Conservation (phyloP, 2,888 invertebrate genomes). For the Pheosia gnoma region DNA sequence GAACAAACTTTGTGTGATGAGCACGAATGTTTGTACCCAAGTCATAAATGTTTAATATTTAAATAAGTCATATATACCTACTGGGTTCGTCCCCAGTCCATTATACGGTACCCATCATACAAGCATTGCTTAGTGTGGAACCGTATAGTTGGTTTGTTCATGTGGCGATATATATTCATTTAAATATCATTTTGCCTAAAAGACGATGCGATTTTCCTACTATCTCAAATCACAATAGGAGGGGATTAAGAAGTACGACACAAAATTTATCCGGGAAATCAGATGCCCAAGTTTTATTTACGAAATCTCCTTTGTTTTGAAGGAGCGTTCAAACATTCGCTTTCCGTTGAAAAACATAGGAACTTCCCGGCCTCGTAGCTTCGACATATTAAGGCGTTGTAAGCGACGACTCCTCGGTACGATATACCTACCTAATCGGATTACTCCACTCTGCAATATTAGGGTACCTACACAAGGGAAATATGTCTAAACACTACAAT, state of each 20-base stretch:
- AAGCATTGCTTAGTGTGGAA: too few species aligned
- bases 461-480: constrained; percentile 68
- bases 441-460: constrained; percentile 67
- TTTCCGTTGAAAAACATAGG: constrained; percentile 16
- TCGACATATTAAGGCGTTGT: constrained; percentile 42
- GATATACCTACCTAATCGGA: constrained; percentile 64
- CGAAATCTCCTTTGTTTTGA: constrained; percentile 6
- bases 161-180: too few species aligned
- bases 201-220: background rate
- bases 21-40: too few species aligned
- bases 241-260: background rate
- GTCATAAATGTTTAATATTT: too few species aligned
- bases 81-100: too few species aligned
- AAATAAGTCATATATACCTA: too few species aligned
- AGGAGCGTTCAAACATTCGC: constrained; percentile 17
- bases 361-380: constrained; percentile 29
- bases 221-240: background rate
- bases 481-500: constrained; percentile 68
- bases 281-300: constrained; percentile 8
- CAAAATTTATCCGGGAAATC: constrained; percentile 9
- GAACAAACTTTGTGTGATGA: too few species aligned
- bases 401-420: constrained; percentile 41
- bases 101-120: too few species aligned
- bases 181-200: too few species aligned
- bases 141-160: too few species aligned